phyloP scores from a whole-genome alignment of 2,113 vertebrate species.

The Burhinus oedicnemus region DNA sequence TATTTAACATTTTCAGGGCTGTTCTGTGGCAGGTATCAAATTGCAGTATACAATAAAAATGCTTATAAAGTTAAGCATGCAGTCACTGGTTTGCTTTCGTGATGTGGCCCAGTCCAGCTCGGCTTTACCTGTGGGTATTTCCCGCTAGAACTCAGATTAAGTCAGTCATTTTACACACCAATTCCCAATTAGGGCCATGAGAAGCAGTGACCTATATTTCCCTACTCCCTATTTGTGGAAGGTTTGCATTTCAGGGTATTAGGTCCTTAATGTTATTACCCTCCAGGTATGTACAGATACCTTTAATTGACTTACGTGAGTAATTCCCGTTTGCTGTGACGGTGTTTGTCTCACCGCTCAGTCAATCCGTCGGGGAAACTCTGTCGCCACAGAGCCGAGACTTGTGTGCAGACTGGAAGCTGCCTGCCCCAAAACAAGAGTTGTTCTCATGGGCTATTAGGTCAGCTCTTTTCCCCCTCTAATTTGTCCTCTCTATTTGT shows the following conservation, averaged over 20 bases:
- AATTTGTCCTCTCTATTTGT: neutral
- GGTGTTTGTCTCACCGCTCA: accelerated
- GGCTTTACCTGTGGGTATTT: slow-evolving; percentile 21
- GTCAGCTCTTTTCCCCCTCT: neutral
- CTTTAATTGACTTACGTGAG: neutral
- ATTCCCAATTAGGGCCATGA: neutral
- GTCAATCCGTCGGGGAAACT: neutral
- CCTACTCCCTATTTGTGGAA: neutral
- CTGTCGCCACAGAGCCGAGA: neutral
- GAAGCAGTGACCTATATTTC: slow-evolving; percentile 39
- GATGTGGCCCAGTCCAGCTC: neutral
- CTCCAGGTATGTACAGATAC: neutral
- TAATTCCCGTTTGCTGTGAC: neutral
- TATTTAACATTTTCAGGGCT: neutral
- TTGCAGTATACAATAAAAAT: neutral
- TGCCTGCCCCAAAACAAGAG: accelerated
- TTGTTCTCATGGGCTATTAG: neutral
- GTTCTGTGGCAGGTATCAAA: neutral
- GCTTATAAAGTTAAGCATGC: neutral
- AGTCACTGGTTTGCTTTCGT: neutral
- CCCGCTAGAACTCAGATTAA: neutral
- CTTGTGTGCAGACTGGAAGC: neutral
- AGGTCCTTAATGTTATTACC: neutral
- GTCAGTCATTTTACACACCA: slow-evolving; percentile 13
- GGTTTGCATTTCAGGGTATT: neutral